A percentile compares a stretch with the other conserved stretches of the same genome.
These are phyloP conservation scores for Pyrgus malvae DNA, from an alignment of 2,888 invertebrate genomes.

Conservation along the genomic window DNA sequence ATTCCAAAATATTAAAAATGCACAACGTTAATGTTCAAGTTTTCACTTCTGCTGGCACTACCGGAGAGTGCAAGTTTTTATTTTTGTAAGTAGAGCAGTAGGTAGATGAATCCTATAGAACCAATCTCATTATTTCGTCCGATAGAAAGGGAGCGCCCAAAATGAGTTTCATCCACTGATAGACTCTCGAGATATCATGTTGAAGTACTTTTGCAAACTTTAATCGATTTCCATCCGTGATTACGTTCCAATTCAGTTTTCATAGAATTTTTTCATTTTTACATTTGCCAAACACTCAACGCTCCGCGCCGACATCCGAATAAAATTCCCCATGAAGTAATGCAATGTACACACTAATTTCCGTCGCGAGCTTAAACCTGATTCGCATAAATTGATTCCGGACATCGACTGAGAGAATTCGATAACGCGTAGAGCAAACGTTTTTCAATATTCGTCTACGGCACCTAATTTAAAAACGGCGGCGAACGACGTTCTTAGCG, in stretches of 20 bases:
- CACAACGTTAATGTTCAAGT: no score
- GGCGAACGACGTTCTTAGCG: slow-evolving; percentile 51
- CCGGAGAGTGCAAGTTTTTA: no score
- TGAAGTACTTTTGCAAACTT: slow-evolving; percentile 45
- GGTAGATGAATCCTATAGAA: no score
- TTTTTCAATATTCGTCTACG: slow-evolving; percentile 51
- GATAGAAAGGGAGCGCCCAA: slow-evolving; percentile 44
- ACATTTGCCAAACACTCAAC: slow-evolving; percentile 47
- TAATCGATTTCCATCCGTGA: slow-evolving; percentile 58
- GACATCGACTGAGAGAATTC: slow-evolving; percentile 60
- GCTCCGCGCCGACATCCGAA: slow-evolving; percentile 33
- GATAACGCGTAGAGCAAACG: slow-evolving; percentile 64
- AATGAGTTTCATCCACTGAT: slow-evolving; percentile 55
- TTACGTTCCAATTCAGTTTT: slow-evolving; percentile 53
- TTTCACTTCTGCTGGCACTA: no score
- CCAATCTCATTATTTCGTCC: slow-evolving; percentile 48
- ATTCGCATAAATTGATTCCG: slow-evolving; percentile 73
- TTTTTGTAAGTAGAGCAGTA: no score
- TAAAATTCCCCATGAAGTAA: slow-evolving; percentile 47
- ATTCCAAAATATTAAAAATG: no score
- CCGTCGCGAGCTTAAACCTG: slow-evolving; percentile 66
- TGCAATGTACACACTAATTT: slow-evolving; percentile 75
- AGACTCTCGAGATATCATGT: slow-evolving; percentile 44
- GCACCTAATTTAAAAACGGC: slow-evolving; percentile 64
- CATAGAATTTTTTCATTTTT: slow-evolving; percentile 61